These are phyloP conservation scores for Eucriotettix oculatus DNA, from an alignment of 2,888 invertebrate species.

Conservation along the genomic window DNA sequence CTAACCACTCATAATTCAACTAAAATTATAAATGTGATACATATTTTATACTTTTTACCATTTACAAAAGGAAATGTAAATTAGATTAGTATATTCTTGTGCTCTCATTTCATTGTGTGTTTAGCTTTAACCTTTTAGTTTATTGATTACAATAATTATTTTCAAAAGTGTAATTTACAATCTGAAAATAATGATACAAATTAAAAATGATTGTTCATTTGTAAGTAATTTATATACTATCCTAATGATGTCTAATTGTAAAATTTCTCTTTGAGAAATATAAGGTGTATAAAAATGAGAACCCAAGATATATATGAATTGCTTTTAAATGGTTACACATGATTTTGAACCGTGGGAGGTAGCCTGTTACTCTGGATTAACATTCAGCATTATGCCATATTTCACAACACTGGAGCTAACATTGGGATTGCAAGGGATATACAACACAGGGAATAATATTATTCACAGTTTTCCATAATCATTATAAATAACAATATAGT, in stretches of 20 bases:
- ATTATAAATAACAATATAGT: background rate
- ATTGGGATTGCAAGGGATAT: background rate
- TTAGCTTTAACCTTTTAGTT: background rate
- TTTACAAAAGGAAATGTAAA: constrained; percentile 1
- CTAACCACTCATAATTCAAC: constrained; percentile 5
- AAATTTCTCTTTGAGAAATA: too few relatives aligned
- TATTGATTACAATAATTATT: too few relatives aligned
- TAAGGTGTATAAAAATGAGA: background rate
- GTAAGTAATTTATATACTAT: too few relatives aligned
- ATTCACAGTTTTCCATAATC: background rate
- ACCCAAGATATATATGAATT: background rate
- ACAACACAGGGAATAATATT: background rate
- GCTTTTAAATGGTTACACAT: background rate
- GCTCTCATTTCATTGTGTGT: background rate
- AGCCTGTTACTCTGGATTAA: background rate
- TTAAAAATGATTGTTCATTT: too few relatives aligned
- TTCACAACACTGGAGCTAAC: background rate
- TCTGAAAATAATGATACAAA: too few relatives aligned
- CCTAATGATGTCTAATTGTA: too few relatives aligned
- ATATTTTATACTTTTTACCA: constrained; percentile 4
- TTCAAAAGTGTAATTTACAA: too few relatives aligned
- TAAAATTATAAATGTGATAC: constrained; percentile 2
- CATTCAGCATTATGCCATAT: background rate
- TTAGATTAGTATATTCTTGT: background rate
- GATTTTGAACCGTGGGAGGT: constrained; percentile 4